phyloP scores from a whole-genome alignment of 2,113 vertebrate species.

The Rhea pennata region DNA sequence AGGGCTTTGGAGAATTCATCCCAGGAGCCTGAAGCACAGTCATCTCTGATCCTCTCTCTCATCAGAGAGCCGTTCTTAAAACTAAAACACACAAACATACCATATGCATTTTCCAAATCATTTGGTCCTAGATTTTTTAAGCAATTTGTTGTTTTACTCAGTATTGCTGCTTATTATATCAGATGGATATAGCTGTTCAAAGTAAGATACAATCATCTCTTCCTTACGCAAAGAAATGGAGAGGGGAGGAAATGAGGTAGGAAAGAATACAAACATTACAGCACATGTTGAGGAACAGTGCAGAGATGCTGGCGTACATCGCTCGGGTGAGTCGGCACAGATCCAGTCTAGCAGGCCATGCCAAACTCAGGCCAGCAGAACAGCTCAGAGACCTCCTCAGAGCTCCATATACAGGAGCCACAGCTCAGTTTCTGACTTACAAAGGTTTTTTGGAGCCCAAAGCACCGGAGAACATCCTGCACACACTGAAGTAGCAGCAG shows the following conservation, averaged over 20 bases:
- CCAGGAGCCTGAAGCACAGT: conserved; percentile 88
- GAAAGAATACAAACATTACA: neutral
- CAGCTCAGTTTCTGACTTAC: neutral
- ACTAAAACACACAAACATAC: conserved; percentile 75
- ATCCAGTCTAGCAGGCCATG: neutral
- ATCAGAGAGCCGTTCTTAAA: conserved; percentile 97
- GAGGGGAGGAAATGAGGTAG: neutral
- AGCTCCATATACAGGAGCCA: neutral
- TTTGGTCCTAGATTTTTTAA: neutral
- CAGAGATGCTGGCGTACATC: neutral
- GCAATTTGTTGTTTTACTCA: neutral
- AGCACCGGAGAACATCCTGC: neutral
- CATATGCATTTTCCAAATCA: neutral
- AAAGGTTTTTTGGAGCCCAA: neutral
- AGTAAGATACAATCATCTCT: neutral
- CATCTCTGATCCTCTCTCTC: conserved; percentile 88
- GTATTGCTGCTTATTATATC: neutral
- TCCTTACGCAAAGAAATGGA: neutral
- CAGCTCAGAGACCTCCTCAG: neutral
- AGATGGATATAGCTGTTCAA: neutral
- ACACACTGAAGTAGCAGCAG: neutral
- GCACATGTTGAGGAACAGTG: neutral
- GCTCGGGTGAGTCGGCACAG: neutral
- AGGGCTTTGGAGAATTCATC: conserved; percentile 85
- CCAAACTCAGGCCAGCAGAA: neutral